A percentile compares a stretch with the other conserved stretches of the same genome.
Conservation (phyloP, 2,888 invertebrate species). For the Pasiphila rectangulata region DNA sequence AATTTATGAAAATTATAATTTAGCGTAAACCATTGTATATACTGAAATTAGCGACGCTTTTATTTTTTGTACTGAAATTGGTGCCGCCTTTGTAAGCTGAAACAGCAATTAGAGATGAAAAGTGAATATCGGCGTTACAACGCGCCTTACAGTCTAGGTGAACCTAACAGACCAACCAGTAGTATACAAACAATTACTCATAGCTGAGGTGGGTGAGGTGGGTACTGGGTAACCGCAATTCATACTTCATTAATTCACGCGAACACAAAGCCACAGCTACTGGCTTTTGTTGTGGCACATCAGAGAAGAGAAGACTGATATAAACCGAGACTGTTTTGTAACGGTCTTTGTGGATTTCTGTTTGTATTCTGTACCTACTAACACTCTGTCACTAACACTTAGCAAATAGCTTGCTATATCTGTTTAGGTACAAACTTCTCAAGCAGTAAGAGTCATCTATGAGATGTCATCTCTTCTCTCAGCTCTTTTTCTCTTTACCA, state of each 20-base stretch:
- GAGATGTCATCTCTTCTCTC: too few relatives aligned
- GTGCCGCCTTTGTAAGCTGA: conserved; percentile 8
- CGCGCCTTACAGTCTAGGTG: conserved; percentile 56
- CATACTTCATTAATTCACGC: conserved; percentile 20
- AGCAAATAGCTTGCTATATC: too few relatives aligned
- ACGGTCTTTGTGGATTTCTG: not conserved
- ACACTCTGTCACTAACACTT: too few relatives aligned
- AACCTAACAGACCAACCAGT: conserved; percentile 10
- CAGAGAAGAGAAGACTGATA: conserved; percentile 16
- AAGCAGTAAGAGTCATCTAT: too few relatives aligned
- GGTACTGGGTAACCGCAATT: conserved; percentile 35
- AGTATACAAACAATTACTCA: conserved; percentile 6
- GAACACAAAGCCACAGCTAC: conserved; percentile 15
- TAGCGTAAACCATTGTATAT: conserved; percentile 17
- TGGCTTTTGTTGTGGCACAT: conserved; percentile 38
- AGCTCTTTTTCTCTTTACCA: too few relatives aligned
- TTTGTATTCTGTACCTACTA: not conserved
- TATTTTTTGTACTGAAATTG: conserved; percentile 25
- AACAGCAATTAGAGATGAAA: not conserved
- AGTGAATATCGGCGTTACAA: conserved; percentile 20
- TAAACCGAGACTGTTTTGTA: not conserved
- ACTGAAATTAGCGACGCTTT: conserved; percentile 22
- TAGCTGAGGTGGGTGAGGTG: too few relatives aligned
- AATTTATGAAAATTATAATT: too few relatives aligned
- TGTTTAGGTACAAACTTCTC: not conserved